A percentile compares a stretch with the other conserved stretches of the same genome.
phyloP scores from a whole-genome alignment of 2,888 invertebrate species.

The Synanthedon andrenaeformis region DNA sequence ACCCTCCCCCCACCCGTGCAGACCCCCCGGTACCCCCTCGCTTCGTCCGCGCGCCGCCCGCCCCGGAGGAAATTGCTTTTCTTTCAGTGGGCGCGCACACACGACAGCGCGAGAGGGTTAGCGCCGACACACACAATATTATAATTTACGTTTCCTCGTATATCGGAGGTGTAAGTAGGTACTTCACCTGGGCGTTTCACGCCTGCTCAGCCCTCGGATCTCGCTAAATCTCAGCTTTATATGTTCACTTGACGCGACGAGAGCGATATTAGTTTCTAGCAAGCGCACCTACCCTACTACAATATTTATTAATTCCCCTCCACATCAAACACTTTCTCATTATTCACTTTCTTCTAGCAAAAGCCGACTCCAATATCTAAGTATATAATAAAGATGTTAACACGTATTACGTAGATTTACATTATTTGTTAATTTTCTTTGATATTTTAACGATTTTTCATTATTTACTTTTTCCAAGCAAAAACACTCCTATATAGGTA shows the following conservation, averaged over 20 bases:
- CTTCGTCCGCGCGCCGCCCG: constrained; percentile 22
- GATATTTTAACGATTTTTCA: no score
- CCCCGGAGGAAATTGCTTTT: constrained; percentile 69
- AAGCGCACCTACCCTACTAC: constrained; percentile 57
- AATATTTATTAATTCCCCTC: constrained; percentile 64
- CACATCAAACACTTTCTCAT: constrained; percentile 12
- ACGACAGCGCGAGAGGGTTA: constrained; percentile 63
- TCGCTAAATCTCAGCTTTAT: constrained; percentile 70
- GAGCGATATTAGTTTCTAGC: constrained; percentile 68
- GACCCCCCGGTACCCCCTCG: constrained; percentile 44
- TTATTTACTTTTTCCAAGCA: no score
- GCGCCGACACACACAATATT: constrained; percentile 66
- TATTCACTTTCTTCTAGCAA: background rate
- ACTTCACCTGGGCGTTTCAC: constrained; percentile 67
- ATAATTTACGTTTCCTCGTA: constrained; percentile 70
- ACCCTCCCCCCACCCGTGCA: constrained; percentile 12
- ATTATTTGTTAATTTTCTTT: no score
- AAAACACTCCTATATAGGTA: no score
- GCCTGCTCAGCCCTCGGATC: constrained; percentile 62
- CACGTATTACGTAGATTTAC: no score
- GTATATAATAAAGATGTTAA: no score
- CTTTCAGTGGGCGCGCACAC: constrained; percentile 68
- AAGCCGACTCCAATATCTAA: background rate
- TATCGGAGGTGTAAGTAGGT: constrained; percentile 67
- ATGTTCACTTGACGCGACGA: constrained; percentile 70